Base-by-base conservation (phyloP, 2,797 vertebrate species). In the Cyprinella venusta region DNA sequence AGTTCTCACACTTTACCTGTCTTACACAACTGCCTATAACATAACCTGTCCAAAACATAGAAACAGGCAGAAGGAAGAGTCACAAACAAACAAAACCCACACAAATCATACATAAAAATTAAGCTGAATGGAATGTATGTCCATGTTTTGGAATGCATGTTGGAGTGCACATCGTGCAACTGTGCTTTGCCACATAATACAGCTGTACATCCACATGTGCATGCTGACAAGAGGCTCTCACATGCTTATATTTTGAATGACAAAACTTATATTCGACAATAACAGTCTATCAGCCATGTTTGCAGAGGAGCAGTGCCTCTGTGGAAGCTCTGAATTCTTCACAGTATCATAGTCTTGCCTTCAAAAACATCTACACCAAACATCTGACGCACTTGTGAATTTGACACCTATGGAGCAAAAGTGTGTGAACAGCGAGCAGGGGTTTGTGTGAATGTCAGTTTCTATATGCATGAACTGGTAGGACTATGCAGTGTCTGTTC, bases 331-430 rank as follows among this genome's bases (percentile, higher is more conserved):
- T 12, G 50, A 76, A 50, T 86, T 86, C 83, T 90, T 90, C 89
- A 90, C 90, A 90, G 90, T 90, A 87, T 88, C 65, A 15, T 79
- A 76, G 78, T 81, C 59, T 84, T 6, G 15, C 81, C 83, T 78
- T 81, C 61, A 63, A 79, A 82, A 52, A 79, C 56, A 48, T 77
- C 61, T 59, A 63, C 54, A 82, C 59, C 54, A 42, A 76, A 72
- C 71, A 65, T 80, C 76, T 59, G 54, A 76, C 75, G 65, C 61
- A 80, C 65, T 78, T 64, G 72, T 82, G 84, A 76, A 70, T 83
- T 71, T 65, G 45, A 81, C 45, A 81, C 76, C 65, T 76, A 71
- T 40, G 65, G 59, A 76, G 9, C 26, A 76, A n/a, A 70, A 3
- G 59, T 64, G 54, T 80, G 74, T 76, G 54, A 48, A 84, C 71